Percentiles rank a stretch among this genome's conserved stretches.
These are phyloP conservation scores for Mactromeris polynyma DNA, from an alignment of 2,888 invertebrate genomes.

Conservation along the genomic window DNA sequence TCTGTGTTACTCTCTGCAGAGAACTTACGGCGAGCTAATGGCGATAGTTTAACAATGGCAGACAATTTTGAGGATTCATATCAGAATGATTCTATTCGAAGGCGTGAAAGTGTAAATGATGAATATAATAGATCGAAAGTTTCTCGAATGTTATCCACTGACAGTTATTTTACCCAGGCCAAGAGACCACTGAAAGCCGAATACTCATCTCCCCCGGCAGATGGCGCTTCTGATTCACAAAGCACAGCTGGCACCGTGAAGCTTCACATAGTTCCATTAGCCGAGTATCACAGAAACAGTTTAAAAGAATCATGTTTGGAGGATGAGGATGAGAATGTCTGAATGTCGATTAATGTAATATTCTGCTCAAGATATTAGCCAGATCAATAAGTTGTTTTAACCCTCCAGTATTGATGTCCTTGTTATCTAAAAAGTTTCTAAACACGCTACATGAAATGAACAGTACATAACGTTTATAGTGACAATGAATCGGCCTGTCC, in stretches of 20 bases:
- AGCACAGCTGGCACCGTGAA: conserved; percentile 5
- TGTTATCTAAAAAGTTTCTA: too few species aligned
- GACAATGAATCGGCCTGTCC: too few species aligned
- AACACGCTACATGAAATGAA: too few species aligned
- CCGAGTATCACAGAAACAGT: conserved; percentile 50
- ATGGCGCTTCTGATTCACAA: neutral
- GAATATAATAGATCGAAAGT: conserved; percentile 4
- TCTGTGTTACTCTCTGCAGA: conserved; percentile 27
- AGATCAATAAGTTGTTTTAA: too few species aligned
- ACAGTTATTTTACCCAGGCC: conserved; percentile 28
- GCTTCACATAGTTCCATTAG: conserved; percentile 49
- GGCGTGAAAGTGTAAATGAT: conserved; percentile 20
- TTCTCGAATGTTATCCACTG: conserved; percentile 37
- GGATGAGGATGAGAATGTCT: neutral
- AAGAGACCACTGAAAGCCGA: neutral
- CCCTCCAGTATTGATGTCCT: too few species aligned
- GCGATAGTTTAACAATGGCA: neutral
- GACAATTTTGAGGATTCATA: conserved; percentile 18
- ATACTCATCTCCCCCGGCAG: neutral
- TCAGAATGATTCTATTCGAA: neutral
- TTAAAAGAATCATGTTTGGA: conserved; percentile 29
- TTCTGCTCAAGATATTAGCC: neutral
- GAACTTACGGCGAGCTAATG: conserved; percentile 13
- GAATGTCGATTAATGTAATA: neutral
- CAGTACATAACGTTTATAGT: too few species aligned